Conservation (phyloP, 2,888 invertebrate genomes). For the Cheilosia urbana region DNA sequence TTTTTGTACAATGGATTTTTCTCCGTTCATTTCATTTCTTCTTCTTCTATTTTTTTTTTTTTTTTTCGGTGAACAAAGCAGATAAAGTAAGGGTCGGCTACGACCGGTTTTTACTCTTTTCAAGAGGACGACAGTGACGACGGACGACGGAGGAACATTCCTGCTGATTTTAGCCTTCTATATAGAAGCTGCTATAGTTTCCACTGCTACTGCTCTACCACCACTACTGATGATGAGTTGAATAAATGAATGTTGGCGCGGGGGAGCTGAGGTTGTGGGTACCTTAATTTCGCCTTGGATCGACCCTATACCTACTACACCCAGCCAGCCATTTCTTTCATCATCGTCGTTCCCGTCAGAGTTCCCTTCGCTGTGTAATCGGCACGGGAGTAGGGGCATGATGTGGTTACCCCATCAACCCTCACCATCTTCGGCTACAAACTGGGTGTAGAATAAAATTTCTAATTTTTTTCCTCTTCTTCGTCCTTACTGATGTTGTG, state of each 20-base stretch:
- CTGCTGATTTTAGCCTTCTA: slow-evolving; percentile 72
- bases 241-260: slow-evolving; percentile 50
- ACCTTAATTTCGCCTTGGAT: slow-evolving; percentile 72
- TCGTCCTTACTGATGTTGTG: slow-evolving; percentile 60
- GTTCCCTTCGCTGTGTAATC: slow-evolving; percentile 19
- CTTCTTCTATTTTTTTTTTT: slow-evolving; percentile 2
- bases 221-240: slow-evolving; percentile 75
- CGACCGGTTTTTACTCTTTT: slow-evolving; percentile 71
- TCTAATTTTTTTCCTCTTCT: slow-evolving; percentile 52
- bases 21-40: slow-evolving; percentile 30
- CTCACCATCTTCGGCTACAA: slow-evolving; percentile 55
- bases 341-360: slow-evolving; percentile 57
- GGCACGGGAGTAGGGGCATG: slow-evolving; percentile 17
- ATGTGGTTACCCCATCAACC: slow-evolving; percentile 62
- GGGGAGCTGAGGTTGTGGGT: slow-evolving; percentile 34
- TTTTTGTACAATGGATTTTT: slow-evolving; percentile 68
- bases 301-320: slow-evolving; percentile 50
- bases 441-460: slow-evolving; percentile 70
- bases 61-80: slow-evolving; percentile 64
- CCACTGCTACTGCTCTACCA: slow-evolving; percentile 73
- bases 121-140: slow-evolving; percentile 50
- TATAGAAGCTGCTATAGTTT: slow-evolving; percentile 76
- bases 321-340: slow-evolving; percentile 26
- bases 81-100: slow-evolving; percentile 74
- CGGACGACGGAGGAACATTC: slow-evolving; percentile 49